These are phyloP conservation scores for Oreocharis arfaki DNA, from an alignment of 2,113 vertebrate genomes.

Conservation along the genomic window DNA sequence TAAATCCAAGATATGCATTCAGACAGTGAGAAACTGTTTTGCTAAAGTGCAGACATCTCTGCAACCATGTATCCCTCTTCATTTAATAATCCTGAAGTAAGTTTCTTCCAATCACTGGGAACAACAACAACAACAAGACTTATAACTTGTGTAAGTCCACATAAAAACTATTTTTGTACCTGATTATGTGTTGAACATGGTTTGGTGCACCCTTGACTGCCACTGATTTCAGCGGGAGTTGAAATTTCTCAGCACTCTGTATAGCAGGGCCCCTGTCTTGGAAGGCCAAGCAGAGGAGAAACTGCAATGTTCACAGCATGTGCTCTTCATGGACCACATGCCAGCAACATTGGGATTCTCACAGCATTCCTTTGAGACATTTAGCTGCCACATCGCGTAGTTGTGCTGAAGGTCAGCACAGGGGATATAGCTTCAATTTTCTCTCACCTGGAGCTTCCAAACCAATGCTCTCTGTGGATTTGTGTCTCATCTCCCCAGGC, in stretches of 20 bases:
- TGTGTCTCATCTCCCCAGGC: not conserved
- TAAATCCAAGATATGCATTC: not conserved
- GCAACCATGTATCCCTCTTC: fast-evolving
- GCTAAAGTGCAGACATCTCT: not conserved
- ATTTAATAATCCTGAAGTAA: not conserved
- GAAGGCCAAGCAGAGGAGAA: not conserved
- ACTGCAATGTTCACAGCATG: not conserved
- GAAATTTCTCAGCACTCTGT: not conserved
- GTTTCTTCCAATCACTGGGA: not conserved
- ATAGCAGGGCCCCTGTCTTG: not conserved
- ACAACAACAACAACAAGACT: not conserved
- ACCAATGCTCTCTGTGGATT: not conserved
- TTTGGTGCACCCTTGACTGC: not conserved
- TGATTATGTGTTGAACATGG: not conserved
- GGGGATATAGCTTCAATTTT: not conserved
- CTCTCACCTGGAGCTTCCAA: not conserved
- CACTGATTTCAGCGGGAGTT: not conserved
- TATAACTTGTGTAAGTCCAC: not conserved
- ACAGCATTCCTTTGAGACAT: not conserved
- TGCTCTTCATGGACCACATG: not conserved
- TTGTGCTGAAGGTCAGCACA: not conserved
- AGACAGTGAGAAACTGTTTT: not conserved
- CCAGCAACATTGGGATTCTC: not conserved
- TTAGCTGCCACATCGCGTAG: not conserved
- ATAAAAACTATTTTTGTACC: not conserved